These are phyloP conservation scores for Amorpha juglandis DNA, from an alignment of 2,888 invertebrate genomes.

Conservation along the genomic window DNA sequence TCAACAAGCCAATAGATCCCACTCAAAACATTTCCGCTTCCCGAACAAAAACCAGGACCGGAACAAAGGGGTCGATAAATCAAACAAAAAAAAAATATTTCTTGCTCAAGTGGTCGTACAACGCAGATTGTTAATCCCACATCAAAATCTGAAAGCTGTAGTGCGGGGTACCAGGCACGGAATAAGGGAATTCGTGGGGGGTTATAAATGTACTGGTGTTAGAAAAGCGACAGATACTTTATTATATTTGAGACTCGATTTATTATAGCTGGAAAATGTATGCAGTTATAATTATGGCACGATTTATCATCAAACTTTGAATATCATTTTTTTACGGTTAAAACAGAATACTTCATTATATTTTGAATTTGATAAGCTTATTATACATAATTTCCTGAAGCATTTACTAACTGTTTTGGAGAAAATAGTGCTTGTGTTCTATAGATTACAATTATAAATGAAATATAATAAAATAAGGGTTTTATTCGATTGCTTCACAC, in stretches of 20 bases:
- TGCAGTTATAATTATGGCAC: no score
- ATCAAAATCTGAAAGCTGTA: slow-evolving; percentile 30
- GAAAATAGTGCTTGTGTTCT: no score
- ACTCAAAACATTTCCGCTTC: slow-evolving; percentile 17
- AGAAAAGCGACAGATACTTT: neutral
- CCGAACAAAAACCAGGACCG: slow-evolving; percentile 20
- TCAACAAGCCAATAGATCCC: slow-evolving; percentile 3
- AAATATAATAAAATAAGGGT: no score
- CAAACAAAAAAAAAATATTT: slow-evolving; percentile 40
- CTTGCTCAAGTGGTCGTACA: slow-evolving; percentile 33
- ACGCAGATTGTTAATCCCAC: slow-evolving; percentile 37
- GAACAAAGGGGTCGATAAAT: slow-evolving; percentile 31
- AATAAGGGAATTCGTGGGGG: slow-evolving; percentile 4
- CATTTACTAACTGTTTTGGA: no score
- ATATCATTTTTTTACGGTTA: no score
- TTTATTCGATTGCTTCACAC: no score
- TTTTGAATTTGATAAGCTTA: no score
- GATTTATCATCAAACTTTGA: no score
- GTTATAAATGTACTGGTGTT: neutral
- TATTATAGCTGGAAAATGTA: no score
- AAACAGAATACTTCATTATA: no score
- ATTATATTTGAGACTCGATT: neutral
- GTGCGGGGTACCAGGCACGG: slow-evolving; percentile 25
- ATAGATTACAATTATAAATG: no score
- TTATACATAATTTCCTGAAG: no score